Percentiles rank a stretch among this genome's conserved stretches.
phyloP scores from a whole-genome alignment of 2,113 vertebrate genomes.

The Camarhynchus parvulus region DNA sequence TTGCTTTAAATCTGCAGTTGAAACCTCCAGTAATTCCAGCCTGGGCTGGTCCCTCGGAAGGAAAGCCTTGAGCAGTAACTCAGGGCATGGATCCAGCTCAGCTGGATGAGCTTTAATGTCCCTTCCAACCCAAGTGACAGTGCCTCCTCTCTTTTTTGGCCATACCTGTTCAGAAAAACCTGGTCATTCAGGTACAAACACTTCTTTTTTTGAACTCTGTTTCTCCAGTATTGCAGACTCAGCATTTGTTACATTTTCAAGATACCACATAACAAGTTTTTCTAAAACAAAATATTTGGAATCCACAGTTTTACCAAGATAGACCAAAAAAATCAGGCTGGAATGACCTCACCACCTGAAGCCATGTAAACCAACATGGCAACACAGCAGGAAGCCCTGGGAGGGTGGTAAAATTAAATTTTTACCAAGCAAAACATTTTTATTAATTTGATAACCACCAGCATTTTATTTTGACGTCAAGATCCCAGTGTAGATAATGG shows the following conservation, averaged over 20 bases:
- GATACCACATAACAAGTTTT: neutral
- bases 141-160: neutral
- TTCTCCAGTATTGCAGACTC: neutral
- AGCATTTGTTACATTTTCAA: neutral
- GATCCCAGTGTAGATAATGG: neutral
- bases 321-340: neutral
- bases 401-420: constrained; percentile 8
- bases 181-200: neutral
- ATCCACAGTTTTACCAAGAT: neutral
- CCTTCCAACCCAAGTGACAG: neutral
- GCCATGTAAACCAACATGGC: neutral
- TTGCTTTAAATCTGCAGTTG: neutral
- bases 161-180: neutral
- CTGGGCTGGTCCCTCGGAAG: neutral
- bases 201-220: neutral
- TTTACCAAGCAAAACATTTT: constrained; percentile 38
- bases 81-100: neutral
- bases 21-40: neutral
- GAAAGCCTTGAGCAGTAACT: neutral
- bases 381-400: constrained; percentile 6
- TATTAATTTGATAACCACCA: constrained; percentile 47
- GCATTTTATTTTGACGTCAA: constrained; percentile 3
- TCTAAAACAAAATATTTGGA: neutral
- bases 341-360: neutral
- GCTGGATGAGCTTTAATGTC: neutral